Base-by-base conservation (phyloP, 1,140 invertebrate species). In the Diorhabda sublineata region DNA sequence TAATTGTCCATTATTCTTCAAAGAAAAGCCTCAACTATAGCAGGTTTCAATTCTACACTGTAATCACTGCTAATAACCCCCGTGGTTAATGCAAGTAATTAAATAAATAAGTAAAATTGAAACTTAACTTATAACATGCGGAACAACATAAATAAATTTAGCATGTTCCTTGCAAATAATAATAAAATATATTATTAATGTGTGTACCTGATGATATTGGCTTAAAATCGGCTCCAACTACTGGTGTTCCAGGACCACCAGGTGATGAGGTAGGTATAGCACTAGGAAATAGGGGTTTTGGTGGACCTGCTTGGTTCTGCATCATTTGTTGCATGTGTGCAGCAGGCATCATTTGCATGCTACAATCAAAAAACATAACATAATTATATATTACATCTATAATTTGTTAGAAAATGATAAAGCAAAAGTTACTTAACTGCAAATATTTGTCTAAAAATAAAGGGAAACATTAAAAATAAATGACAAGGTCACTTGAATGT, bases 221-320 rank as follows among this genome's bases (percentile, higher is more conserved):
- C 79, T 89, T 88, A 73, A 89, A 89, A 78, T 89, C 87, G 60
- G 86, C 84, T 8, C 87, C 87, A 2, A 89, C 83, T 56, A 85
- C 81, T 3, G 85, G 84, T 44, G 83, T 82, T n/a, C 81, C 78
- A 3, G 85, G 84, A 56, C 83, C 82, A n/a, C 82, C 78, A 2
- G 87, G 85, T 57, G 86, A 86, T 9, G 88, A 88, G 0, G 87
- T 86, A 45, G 89, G 85, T 64, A 88, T 86, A 4, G 89, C 88
- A 66, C 89, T 89, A 41, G 92, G 92, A 78, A 94, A 94, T 61
- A 93, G 79, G n/a, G 91, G 92, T 77, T 83, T 84, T 85, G 84
- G 75, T 83, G 82, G 67, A 81, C 85, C 68, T 81, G 85, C 82
- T 86, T 86, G 78, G 84, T 87, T 80, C 85, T 86, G 75, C 85